These are phyloP conservation scores for Megaceryle maxima DNA, from an alignment of 2,113 vertebrate species.

Conservation along the genomic window DNA sequence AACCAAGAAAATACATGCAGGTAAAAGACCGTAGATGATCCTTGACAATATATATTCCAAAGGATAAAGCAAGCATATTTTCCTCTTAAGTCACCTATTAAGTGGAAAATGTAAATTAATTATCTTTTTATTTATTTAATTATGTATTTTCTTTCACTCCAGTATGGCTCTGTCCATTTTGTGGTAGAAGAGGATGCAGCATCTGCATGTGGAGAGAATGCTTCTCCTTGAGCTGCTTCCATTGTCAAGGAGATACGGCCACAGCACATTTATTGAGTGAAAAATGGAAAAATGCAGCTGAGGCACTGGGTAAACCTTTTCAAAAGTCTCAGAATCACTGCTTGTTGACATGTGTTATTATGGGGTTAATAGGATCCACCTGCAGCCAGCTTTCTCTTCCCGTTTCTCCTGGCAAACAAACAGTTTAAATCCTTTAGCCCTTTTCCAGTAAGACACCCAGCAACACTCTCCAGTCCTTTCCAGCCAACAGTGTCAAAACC, in stretches of 20 bases:
- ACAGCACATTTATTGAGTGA: not conserved
- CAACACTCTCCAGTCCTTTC: not conserved
- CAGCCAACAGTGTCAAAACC: not conserved
- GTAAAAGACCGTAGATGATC: slow-evolving; percentile 22
- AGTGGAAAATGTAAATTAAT: not conserved
- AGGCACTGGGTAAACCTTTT: not conserved
- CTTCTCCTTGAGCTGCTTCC: not conserved
- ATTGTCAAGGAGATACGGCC: not conserved
- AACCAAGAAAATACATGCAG: not conserved
- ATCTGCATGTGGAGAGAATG: not conserved
- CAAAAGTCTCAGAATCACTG: not conserved
- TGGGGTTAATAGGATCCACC: slow-evolving; percentile 63
- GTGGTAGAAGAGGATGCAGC: not conserved
- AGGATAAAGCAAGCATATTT: not conserved
- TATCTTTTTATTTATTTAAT: not conserved
- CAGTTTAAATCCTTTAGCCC: not conserved
- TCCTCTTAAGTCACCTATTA: not conserved
- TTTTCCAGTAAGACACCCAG: not conserved
- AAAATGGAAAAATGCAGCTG: not conserved
- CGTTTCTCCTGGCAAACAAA: not conserved
- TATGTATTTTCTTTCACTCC: not conserved
- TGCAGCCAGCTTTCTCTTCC: not conserved
- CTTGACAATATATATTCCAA: not conserved
- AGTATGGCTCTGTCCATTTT: not conserved
- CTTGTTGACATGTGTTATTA: slow-evolving; percentile 38